A percentile compares a stretch with the other conserved stretches of the same genome.
These are phyloP conservation scores for Fukomys damarensis DNA, from an alignment of 2,113 vertebrate genomes.

Conservation along the genomic window DNA sequence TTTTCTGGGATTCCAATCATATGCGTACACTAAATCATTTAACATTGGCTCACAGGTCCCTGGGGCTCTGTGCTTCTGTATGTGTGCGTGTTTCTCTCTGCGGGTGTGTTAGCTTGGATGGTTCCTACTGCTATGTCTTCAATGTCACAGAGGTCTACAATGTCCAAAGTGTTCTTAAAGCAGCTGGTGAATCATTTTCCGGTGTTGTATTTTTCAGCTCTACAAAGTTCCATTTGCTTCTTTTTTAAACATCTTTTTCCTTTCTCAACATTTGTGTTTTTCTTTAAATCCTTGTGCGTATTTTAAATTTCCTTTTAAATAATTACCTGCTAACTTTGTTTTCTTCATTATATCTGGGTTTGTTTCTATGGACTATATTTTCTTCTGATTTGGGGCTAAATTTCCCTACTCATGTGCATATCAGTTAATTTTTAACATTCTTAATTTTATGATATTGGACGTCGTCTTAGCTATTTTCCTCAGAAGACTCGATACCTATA, in stretches of 20 bases:
- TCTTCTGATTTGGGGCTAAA: not conserved
- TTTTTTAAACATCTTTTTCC: not conserved
- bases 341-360: not conserved
- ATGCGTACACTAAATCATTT: not conserved
- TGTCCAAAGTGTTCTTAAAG: not conserved
- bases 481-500: not conserved
- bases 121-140: not conserved
- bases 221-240: slow-evolving; percentile 7
- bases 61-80: not conserved
- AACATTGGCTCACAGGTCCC: not conserved
- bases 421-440: not conserved
- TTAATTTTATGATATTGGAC: not conserved
- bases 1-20: not conserved
- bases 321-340: not conserved
- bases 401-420: not conserved
- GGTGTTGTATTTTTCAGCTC: not conserved
- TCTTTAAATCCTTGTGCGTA: not conserved
- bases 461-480: not conserved
- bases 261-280: slow-evolving; percentile 8
- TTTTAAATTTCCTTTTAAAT: not conserved
- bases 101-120: not conserved
- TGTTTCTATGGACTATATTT: not conserved
- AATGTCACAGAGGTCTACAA: not conserved
- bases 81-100: not conserved
- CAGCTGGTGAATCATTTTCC: not conserved